Evolutionary conservation across 1,140 invertebrate species (phyloP).

Genomic region (Achroia grisella): DNA sequence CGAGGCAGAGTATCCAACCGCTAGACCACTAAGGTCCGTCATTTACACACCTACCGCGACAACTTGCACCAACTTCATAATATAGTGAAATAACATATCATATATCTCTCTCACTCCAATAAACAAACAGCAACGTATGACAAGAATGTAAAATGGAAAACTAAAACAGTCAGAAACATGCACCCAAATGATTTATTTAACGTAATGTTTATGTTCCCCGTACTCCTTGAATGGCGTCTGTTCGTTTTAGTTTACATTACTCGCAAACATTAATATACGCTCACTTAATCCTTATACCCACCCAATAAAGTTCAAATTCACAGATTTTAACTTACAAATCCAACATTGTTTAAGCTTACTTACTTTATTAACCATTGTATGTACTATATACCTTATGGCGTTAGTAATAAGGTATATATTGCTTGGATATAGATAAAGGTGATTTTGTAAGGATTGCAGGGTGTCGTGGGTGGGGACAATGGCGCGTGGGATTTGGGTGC

Average conservation of each 20-base stretch:
- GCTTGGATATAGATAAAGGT: background rate
- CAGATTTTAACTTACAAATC: background rate
- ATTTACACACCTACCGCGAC: no score
- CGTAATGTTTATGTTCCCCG: conserved; percentile 42
- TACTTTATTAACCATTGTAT: conserved; percentile 11
- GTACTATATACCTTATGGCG: conserved; percentile 1
- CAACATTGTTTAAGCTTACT: conserved; percentile 14
- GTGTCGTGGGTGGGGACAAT: conserved; percentile 29
- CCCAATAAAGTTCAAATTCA: conserved; percentile 10
- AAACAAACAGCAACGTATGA: conserved; percentile 10
- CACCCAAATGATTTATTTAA: conserved; percentile 56
- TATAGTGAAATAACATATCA: background rate
- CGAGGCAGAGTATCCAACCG: no score
- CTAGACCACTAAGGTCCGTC: no score
- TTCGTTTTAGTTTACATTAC: conserved; percentile 37
- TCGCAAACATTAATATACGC: conserved; percentile 3
- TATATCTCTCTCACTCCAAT: conserved; percentile 2
- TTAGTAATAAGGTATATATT: conserved; percentile 8
- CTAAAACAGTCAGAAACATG: conserved; percentile 42
- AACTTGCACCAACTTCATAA: no score
- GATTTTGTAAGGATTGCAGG: background rate
- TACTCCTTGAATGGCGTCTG: conserved; percentile 38
- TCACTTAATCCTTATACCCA: background rate
- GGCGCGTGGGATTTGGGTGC: conserved; percentile 37
- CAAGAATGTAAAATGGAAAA: conserved; percentile 27